phyloP scores from a whole-genome alignment of 2,797 vertebrate genomes.

The Notolabrus celidotus region DNA sequence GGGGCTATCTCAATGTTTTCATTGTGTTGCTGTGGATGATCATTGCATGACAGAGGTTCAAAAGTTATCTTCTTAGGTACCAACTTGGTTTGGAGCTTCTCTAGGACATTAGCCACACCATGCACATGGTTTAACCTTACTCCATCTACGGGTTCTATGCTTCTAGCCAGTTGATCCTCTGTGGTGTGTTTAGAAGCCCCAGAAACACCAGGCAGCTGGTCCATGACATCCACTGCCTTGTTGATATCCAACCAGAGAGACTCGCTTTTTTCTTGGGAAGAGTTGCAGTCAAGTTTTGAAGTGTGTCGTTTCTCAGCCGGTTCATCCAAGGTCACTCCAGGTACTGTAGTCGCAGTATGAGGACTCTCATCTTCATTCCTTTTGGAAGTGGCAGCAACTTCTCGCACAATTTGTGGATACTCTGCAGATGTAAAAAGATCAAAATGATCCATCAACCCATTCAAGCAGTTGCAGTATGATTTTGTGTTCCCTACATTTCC shows the following conservation, averaged over 20 bases:
- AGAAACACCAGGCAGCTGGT: slow-evolving; percentile 5
- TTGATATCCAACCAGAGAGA: slow-evolving; percentile 13
- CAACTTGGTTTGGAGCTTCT: not conserved
- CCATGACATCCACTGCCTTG: slow-evolving; percentile 15
- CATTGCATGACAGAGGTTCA: rapidly evolving
- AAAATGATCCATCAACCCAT: slow-evolving; percentile 25
- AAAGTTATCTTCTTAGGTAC: not conserved
- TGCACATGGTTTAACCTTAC: not conserved
- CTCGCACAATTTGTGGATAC: slow-evolving; percentile 17
- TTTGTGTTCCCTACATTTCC: too few relatives aligned
- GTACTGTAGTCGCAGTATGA: not conserved
- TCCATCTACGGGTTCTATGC: not conserved
- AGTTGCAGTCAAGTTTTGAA: not conserved
- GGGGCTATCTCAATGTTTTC: not conserved
- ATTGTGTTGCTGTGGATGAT: not conserved
- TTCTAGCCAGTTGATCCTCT: not conserved
- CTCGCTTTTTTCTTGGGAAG: not conserved
- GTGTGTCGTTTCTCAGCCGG: not conserved
- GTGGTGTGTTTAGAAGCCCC: not conserved
- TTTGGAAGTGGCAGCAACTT: slow-evolving; percentile 8
- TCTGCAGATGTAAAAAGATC: slow-evolving; percentile 58
- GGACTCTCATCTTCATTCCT: slow-evolving; percentile 20
- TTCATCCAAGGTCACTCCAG: not conserved
- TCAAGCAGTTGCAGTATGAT: too few relatives aligned
- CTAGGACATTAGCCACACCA: not conserved